These are phyloP conservation scores for Cepaea nemoralis DNA, from an alignment of 1,140 invertebrate species.

Conservation along the genomic window DNA sequence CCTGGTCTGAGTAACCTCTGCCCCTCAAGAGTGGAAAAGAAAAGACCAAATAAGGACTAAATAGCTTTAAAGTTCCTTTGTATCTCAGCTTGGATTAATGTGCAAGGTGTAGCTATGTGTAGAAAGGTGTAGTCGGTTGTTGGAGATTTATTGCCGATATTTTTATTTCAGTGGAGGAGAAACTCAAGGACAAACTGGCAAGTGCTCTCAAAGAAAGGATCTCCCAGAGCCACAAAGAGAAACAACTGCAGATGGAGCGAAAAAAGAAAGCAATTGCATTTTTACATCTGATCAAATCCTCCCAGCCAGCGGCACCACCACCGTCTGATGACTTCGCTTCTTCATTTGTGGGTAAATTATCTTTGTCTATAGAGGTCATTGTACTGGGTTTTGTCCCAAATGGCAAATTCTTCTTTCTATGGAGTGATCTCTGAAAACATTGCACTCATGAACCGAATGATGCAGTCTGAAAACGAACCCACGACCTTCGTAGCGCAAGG, in stretches of 20 bases:
- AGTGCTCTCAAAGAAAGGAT: conserved; percentile 77
- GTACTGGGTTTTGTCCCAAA: too few species aligned
- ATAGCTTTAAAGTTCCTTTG: neutral
- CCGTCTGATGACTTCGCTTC: conserved; percentile 26
- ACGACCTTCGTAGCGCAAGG: too few species aligned
- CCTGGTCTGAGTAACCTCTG: too few species aligned
- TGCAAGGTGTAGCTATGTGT: neutral
- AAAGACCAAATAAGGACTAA: too few species aligned
- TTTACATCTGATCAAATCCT: conserved; percentile 69
- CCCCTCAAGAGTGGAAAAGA: too few species aligned
- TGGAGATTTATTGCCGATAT: neutral
- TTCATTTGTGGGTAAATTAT: conserved; percentile 18
- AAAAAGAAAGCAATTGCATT: conserved; percentile 76
- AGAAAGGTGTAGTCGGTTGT: neutral
- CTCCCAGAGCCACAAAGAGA: conserved; percentile 75
- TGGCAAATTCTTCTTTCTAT: too few species aligned
- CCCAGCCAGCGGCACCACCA: conserved; percentile 42
- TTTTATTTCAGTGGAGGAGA: conserved; percentile 75
- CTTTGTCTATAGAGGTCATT: too few species aligned
- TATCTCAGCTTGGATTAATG: neutral
- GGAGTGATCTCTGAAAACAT: too few species aligned
- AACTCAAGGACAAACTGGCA: conserved; percentile 78
- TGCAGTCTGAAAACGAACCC: too few species aligned
- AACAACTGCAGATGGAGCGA: conserved; percentile 80
- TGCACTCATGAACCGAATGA: too few species aligned